These are phyloP conservation scores for Habrosyne pyritoides DNA, from an alignment of 2,888 invertebrate genomes.

Conservation along the genomic window DNA sequence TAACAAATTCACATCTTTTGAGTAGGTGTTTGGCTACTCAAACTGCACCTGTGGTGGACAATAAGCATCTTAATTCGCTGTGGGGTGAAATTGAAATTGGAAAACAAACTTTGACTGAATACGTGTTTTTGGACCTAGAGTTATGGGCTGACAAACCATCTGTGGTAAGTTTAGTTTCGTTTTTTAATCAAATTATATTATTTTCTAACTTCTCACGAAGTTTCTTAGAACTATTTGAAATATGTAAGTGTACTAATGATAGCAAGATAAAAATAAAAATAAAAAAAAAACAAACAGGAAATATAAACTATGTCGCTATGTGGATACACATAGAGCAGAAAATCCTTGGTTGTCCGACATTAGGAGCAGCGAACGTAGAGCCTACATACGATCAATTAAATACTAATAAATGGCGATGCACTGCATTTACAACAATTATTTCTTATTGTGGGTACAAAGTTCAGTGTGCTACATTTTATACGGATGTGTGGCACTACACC, in stretches of 20 bases:
- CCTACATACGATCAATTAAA: conserved; percentile 42
- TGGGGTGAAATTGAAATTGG: conserved; percentile 82
- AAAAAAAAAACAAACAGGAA: neutral
- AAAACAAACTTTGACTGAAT: conserved; percentile 83
- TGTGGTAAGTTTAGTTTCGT: conserved; percentile 81
- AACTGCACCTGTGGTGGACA: conserved; percentile 57
- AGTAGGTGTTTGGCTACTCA: conserved; percentile 62
- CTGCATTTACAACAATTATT: conserved; percentile 34
- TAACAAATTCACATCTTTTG: conserved; percentile 31
- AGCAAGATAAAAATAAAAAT: neutral
- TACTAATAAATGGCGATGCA: conserved; percentile 39
- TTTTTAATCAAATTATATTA: conserved; percentile 4
- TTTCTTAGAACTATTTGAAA: neutral
- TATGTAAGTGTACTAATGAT: neutral
- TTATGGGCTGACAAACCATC: conserved; percentile 84
- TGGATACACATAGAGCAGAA: neutral
- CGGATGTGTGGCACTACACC: conserved; percentile 42
- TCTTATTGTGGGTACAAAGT: conserved; percentile 66
- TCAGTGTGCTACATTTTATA: conserved; percentile 49
- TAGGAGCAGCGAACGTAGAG: neutral
- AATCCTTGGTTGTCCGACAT: neutral
- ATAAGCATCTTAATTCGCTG: conserved; percentile 61
- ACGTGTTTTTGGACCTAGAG: conserved; percentile 82
- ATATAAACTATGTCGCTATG: neutral
- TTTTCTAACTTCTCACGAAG: no score